Conservation (phyloP, 2,797 vertebrate species). For the Chaetophractus vellerosus region DNA sequence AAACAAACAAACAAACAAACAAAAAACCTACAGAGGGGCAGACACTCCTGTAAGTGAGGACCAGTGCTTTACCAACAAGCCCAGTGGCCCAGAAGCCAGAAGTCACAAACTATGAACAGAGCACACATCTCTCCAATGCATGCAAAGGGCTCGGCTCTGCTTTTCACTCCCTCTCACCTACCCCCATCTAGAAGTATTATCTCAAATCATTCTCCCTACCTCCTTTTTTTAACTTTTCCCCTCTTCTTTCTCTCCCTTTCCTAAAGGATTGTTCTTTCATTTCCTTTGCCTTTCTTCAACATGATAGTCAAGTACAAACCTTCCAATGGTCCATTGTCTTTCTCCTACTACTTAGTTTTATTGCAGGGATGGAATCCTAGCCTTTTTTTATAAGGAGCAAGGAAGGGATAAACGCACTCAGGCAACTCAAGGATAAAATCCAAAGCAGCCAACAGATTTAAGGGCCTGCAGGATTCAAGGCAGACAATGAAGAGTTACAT, state of each 20-base stretch:
- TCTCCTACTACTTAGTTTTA: slow-evolving; percentile 5
- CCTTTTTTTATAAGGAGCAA: slow-evolving; percentile 4
- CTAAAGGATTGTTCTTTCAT: background rate
- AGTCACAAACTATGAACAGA: background rate
- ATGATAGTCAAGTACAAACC: background rate
- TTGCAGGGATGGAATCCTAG: background rate
- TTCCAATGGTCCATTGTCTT: background rate
- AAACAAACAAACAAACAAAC: no score
- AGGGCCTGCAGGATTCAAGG: slow-evolving; percentile 19
- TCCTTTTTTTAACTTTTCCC: background rate
- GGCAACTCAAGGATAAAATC: slow-evolving; percentile 48
- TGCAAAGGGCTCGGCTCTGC: background rate
- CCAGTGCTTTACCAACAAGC: background rate
- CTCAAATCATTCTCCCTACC: background rate
- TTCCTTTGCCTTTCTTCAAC: background rate
- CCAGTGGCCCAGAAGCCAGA: background rate
- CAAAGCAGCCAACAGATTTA: slow-evolving; percentile 25
- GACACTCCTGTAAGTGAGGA: background rate
- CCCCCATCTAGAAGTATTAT: background rate
- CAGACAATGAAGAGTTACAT: background rate
- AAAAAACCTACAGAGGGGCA: background rate
- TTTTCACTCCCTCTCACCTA: background rate
- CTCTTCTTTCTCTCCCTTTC: background rate
- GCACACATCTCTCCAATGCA: background rate
- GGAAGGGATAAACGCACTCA: background rate